phyloP scores from a whole-genome alignment of 92 coral and sea anemone genomes.

The Palythoa grandis region DNA sequence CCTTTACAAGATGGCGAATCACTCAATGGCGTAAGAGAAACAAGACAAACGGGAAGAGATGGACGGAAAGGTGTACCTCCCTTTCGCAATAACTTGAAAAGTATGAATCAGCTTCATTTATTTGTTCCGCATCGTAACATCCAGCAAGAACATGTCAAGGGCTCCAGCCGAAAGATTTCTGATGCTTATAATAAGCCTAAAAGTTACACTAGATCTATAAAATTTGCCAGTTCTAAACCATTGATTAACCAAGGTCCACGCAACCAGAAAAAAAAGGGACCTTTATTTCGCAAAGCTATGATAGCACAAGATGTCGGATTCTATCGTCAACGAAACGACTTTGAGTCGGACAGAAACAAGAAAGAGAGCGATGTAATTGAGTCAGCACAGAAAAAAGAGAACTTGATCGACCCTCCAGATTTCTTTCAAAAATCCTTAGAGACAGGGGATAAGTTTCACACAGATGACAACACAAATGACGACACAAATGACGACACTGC shows the following conservation, averaged over 20 bases:
- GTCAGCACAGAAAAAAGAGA: neutral
- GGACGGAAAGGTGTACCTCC: neutral
- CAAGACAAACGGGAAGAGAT: neutral
- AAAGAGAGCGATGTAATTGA: neutral
- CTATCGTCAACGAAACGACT: neutral
- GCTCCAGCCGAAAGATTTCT: neutral
- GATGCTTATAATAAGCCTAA: neutral
- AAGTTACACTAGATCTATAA: neutral
- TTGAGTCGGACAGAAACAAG: neutral
- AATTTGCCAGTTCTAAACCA: neutral
- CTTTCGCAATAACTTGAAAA: neutral
- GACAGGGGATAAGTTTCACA: neutral
- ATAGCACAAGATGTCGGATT: neutral
- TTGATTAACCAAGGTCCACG: neutral
- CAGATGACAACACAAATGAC: neutral
- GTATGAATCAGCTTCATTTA: neutral
- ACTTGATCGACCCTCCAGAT: neutral
- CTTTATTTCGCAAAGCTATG: neutral
- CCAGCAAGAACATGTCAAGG: neutral
- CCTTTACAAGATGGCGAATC: neutral
- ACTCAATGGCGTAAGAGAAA: neutral
- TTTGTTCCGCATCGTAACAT: neutral
- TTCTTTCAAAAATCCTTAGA: neutral
- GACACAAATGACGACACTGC: neutral
- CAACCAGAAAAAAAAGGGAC: neutral